phyloP scores from a whole-genome alignment of 2,797 vertebrate species.

The Acanthiza pusilla region DNA sequence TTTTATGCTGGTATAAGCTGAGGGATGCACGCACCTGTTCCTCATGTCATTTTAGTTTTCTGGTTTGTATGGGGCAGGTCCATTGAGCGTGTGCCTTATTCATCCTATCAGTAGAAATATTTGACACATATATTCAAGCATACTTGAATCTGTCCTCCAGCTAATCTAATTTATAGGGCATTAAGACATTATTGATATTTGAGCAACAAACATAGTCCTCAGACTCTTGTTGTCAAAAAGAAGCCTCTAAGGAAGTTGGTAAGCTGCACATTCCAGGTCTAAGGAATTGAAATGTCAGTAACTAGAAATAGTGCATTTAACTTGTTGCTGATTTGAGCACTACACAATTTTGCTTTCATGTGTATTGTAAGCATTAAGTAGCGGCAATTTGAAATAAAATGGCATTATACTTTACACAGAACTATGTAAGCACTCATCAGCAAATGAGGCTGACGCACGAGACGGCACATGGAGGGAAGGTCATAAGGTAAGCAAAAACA shows the following conservation, averaged over 20 bases:
- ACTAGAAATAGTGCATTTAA: neutral
- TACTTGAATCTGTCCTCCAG: neutral
- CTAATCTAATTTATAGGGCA: neutral
- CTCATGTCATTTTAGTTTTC: neutral
- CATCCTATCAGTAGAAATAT: neutral
- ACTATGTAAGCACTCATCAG: neutral
- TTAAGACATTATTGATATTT: neutral
- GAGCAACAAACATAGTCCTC: neutral
- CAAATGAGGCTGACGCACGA: neutral
- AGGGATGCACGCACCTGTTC: accelerated
- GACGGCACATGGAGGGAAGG: neutral
- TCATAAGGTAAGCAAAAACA: neutral
- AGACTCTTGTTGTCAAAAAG: neutral
- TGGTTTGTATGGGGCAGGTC: neutral
- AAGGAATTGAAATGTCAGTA: neutral
- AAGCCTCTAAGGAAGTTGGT: neutral
- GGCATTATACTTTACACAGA: neutral
- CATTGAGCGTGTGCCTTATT: neutral
- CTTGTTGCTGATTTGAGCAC: neutral
- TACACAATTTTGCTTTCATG: neutral
- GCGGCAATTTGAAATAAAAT: neutral
- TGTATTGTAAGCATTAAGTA: neutral
- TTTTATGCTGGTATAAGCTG: neutral
- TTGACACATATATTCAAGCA: neutral
- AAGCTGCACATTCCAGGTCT: neutral